A percentile compares a stretch with the other conserved stretches of the same genome.
Conservation (phyloP, 2,797 vertebrate genomes). For the Spinibarbus caldwelli region DNA sequence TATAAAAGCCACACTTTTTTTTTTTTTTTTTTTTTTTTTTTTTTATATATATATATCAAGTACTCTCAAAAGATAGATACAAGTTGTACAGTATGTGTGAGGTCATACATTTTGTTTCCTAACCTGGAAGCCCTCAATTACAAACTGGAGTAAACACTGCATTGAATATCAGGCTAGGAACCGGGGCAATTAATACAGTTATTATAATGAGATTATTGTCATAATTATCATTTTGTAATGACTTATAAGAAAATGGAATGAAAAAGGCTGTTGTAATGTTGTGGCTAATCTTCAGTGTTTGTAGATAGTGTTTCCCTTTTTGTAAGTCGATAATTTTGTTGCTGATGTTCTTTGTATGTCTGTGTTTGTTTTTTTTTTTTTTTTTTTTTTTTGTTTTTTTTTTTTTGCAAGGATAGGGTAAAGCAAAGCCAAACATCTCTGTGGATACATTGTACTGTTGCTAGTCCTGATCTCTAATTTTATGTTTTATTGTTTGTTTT, state of each 20-base stretch:
- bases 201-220: slow-evolving; percentile 74
- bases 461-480: slow-evolving; percentile 76
- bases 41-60: slow-evolving; percentile 13
- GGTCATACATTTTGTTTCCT: neutral
- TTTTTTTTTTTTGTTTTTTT: no score
- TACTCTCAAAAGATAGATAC: neutral
- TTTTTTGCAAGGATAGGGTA: slow-evolving; percentile 70
- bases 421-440: slow-evolving; percentile 73
- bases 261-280: slow-evolving; percentile 88
- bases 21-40: neutral
- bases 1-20: slow-evolving; percentile 1
- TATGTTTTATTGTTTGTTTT: slow-evolving; percentile 68
- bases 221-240: slow-evolving; percentile 86
- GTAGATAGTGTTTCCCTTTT: slow-evolving; percentile 90
- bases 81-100: slow-evolving; percentile 2
- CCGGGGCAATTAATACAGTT: slow-evolving; percentile 82
- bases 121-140: slow-evolving; percentile 16
- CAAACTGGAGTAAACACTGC: slow-evolving; percentile 79
- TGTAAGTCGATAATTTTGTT: slow-evolving; percentile 87
- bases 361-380: no score
- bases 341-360: slow-evolving; percentile 72
- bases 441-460: slow-evolving; percentile 78
- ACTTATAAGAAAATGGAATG: slow-evolving; percentile 80
- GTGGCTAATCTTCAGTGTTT: slow-evolving; percentile 91
- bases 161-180: slow-evolving; percentile 83